A percentile compares a stretch with the other conserved stretches of the same genome.
phyloP scores from a whole-genome alignment of 2,797 vertebrate genomes.

The Cercopithecus hamlyni region DNA sequence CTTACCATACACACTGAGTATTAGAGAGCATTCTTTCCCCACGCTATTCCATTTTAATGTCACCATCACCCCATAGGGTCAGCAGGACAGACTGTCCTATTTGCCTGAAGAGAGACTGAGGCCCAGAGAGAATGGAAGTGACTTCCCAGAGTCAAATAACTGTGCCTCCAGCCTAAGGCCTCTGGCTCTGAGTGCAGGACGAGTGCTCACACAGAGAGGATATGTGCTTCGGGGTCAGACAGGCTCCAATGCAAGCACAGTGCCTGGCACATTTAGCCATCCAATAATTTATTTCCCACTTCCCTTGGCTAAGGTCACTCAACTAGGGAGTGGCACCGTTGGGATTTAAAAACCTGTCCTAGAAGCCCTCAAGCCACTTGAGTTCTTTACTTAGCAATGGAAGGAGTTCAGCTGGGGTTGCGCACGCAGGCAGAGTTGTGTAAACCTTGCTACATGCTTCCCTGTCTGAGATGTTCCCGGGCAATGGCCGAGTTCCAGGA shows the following conservation, averaged over 20 bases:
- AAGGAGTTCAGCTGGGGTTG: neutral
- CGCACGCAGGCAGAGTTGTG: neutral
- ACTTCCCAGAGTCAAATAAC: neutral
- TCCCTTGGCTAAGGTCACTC: constrained; percentile 14
- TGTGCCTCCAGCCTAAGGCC: neutral
- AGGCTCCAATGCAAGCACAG: neutral
- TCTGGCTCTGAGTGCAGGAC: neutral
- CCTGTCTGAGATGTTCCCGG: neutral
- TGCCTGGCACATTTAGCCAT: neutral
- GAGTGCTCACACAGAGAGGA: neutral
- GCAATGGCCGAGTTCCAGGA: neutral
- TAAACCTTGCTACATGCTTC: neutral
- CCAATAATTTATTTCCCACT: neutral
- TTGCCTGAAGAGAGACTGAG: neutral
- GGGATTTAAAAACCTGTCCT: constrained; percentile 11
- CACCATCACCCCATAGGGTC: neutral
- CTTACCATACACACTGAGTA: neutral
- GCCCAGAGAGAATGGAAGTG: neutral
- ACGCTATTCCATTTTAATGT: neutral
- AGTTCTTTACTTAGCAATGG: neutral
- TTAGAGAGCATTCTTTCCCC: neutral
- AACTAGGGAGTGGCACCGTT: neutral
- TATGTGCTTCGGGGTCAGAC: neutral
- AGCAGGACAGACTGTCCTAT: neutral
- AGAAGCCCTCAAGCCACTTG: neutral